Conservation (phyloP, 2,113 vertebrate species). For the Candoia aspera region DNA sequence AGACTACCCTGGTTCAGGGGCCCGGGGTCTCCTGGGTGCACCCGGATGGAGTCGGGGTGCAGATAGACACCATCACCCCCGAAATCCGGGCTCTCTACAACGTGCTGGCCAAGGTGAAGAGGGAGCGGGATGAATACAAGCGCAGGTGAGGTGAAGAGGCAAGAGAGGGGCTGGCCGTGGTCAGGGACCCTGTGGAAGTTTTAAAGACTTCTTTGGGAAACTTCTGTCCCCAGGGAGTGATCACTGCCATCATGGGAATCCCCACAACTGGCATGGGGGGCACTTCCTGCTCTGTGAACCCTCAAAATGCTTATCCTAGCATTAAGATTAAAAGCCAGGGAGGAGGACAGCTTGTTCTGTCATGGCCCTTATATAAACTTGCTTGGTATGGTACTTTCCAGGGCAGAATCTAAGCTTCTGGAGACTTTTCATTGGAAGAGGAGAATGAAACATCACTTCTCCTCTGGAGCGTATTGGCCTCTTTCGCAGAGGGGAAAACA, state of each 20-base stretch:
- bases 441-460: background rate
- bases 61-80: conserved; percentile 97
- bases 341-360: background rate
- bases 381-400: background rate
- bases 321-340: background rate
- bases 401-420: background rate
- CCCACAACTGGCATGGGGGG: no score
- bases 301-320: background rate
- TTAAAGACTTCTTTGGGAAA: background rate
- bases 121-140: conserved; percentile 95
- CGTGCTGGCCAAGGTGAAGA: conserved; percentile 95
- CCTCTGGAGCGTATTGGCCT: background rate
- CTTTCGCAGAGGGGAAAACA: background rate
- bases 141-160: conserved; percentile 81
- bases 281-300: background rate
- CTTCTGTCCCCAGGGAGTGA: background rate
- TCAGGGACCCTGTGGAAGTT: background rate
- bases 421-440: background rate
- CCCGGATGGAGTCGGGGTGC: conserved; percentile 94
- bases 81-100: conserved; percentile 98
- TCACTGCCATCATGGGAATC: background rate
- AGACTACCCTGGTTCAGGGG: conserved; percentile 86
- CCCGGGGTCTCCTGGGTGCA: conserved; percentile 93
- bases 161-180: background rate
- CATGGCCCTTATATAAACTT: no score